phyloP scores from a whole-genome alignment of 2,888 invertebrate genomes.

The Eupithecia inturbata region DNA sequence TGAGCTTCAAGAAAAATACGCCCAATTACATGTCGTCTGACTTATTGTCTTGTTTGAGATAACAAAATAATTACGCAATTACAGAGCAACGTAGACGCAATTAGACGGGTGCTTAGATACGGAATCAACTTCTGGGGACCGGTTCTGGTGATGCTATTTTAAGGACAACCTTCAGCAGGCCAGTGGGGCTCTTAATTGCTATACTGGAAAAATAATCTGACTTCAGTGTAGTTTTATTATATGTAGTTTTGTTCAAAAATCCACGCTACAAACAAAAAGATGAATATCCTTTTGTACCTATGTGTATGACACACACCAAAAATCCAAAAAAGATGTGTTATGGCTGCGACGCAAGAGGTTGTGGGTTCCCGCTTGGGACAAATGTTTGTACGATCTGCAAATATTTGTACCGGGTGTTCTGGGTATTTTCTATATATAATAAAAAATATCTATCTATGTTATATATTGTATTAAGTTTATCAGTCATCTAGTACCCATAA shows the following conservation, averaged over 20 bases:
- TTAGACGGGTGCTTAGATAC: constrained; percentile 42
- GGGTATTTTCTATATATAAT: no score
- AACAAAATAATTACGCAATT: constrained; percentile 46
- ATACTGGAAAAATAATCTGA: not conserved
- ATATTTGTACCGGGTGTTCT: no score
- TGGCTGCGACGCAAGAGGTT: no score
- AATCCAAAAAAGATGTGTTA: no score
- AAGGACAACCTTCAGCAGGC: constrained; percentile 35
- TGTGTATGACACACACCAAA: no score
- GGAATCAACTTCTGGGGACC: constrained; percentile 39
- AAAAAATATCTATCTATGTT: no score
- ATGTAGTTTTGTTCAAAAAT: not conserved
- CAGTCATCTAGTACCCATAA: no score
- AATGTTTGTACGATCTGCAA: no score
- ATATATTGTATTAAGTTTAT: no score
- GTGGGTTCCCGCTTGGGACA: no score
- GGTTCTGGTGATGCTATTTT: constrained; percentile 43
- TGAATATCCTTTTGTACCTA: not conserved
- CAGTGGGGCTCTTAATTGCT: constrained; percentile 4
- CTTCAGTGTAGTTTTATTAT: not conserved
- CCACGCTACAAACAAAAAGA: not conserved
- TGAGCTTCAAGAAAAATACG: constrained; percentile 20
- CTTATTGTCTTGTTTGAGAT: constrained; percentile 44
- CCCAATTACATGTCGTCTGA: constrained; percentile 29
- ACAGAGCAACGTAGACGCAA: constrained; percentile 42